Conservation (phyloP, 2,797 vertebrate species). For the Cryptoprocta ferox region DNA sequence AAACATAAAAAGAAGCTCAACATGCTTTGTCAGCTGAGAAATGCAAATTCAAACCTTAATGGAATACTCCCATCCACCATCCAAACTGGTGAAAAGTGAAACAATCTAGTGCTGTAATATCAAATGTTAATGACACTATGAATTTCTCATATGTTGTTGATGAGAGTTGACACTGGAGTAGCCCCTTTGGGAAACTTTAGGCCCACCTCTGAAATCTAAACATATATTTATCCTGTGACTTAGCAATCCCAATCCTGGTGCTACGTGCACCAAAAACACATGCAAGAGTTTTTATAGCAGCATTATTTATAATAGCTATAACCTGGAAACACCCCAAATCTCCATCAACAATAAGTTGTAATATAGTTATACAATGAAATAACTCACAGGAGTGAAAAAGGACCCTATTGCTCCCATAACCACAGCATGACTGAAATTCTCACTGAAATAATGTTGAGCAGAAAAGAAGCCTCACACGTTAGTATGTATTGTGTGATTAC, state of each 20-base stretch:
- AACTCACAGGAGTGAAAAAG: background rate
- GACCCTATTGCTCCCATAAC: background rate
- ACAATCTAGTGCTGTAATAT: background rate
- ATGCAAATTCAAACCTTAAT: background rate
- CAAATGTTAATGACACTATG: background rate
- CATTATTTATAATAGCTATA: background rate
- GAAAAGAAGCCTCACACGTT: background rate
- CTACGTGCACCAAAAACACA: background rate
- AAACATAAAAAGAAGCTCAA: background rate
- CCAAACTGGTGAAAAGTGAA: background rate
- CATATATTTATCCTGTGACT: background rate
- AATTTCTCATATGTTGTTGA: background rate
- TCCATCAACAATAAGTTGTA: background rate
- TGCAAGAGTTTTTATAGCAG: background rate
- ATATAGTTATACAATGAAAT: background rate
- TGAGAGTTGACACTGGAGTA: background rate
- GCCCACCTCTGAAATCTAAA: background rate
- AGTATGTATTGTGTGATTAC: background rate
- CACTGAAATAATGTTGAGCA: background rate
- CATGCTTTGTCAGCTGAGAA: background rate
- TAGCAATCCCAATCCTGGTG: background rate
- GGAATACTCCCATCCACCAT: background rate
- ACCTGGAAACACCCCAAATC: background rate
- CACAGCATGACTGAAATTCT: background rate
- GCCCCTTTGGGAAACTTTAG: background rate